phyloP scores from a whole-genome alignment of 1,140 invertebrate genomes.

The Drosophila sturtevanti region DNA sequence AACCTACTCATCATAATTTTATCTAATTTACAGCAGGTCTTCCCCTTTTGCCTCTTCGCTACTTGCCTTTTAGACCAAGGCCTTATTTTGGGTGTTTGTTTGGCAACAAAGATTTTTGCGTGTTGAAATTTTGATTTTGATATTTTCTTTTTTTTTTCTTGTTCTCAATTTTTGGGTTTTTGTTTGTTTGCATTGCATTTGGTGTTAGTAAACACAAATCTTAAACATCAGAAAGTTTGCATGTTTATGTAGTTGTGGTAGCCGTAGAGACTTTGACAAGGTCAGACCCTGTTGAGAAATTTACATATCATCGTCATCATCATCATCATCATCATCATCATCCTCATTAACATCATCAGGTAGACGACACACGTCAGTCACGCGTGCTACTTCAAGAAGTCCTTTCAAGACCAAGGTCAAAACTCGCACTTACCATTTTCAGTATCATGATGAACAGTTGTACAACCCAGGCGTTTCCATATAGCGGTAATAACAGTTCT shows the following conservation, averaged over 20 bases:
- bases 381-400: background rate
- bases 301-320: background rate
- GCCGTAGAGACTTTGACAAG: conserved; percentile 7
- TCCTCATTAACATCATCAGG: background rate
- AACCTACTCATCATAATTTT: conserved; percentile 2
- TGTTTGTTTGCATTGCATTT: conserved; percentile 17
- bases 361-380: conserved; percentile 4
- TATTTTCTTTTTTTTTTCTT: background rate
- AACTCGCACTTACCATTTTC: background rate
- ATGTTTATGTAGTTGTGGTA: conserved; percentile 18
- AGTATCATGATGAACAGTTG: background rate
- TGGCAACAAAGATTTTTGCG: conserved; percentile 18
- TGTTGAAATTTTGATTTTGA: conserved; percentile 14
- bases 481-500: background rate
- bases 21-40: conserved; percentile 1
- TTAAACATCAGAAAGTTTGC: conserved; percentile 12
- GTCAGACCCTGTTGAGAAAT: conserved; percentile 4
- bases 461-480: background rate
- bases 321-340: background rate
- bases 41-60: background rate
- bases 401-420: conserved; percentile 3
- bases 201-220: conserved; percentile 15
- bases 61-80: background rate
- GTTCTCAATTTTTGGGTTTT: background rate
- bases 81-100: conserved; percentile 9